Evolutionary conservation across 2,888 invertebrate species (phyloP), one percentile per base, ranked within the genome.

Genomic region (Bembecia ichneumoniformis): DNA sequence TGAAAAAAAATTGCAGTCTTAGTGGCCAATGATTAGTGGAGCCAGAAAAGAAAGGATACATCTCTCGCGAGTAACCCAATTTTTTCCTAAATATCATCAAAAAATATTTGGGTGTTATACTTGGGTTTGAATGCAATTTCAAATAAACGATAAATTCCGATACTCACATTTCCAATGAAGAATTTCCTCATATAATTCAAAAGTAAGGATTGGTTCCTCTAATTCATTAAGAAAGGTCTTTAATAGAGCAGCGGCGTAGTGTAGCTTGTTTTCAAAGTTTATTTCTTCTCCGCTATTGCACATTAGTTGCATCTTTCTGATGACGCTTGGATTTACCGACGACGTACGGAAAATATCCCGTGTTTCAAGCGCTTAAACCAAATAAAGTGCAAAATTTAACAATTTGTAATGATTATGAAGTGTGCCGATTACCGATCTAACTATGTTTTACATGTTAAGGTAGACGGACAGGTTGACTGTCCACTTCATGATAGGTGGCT

Each of bases 341-440:
- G 97, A 97, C 59, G 99, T 91, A 59, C 99, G 90, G 80, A 99
- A 99, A 65, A 99, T 91, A 2, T 99, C 99, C 77, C 99, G 98
- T 0, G 96, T 96, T 78, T 97, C 96, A 54, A 98, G 82, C 45
- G 95, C 97, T 95, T 72, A 28, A 28, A 28, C 28, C 5, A 28
- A 28, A 28, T 28, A 28, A 7, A 7, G 20, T 28, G 7, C 7
- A 28, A 4, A 20, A 28, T n/a, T n/a, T n/a, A n/a, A n/a, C n/a
- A n/a, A n/a, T 5, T 28, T 28, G 28, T 28, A 9, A 28, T 7
- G 28, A 2, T 7, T 28, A 28, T 28, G 28, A 28, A 28, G 7
- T 28, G 28, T 28, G 28, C 28, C 2, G 9, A 28, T 28, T 28
- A 9, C 28, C 20, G 20, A 28, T 28, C 28, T 4, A 58, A 60